phyloP scores from a whole-genome alignment of 2,888 invertebrate species.

The Rhynchonema sp. region DNA sequence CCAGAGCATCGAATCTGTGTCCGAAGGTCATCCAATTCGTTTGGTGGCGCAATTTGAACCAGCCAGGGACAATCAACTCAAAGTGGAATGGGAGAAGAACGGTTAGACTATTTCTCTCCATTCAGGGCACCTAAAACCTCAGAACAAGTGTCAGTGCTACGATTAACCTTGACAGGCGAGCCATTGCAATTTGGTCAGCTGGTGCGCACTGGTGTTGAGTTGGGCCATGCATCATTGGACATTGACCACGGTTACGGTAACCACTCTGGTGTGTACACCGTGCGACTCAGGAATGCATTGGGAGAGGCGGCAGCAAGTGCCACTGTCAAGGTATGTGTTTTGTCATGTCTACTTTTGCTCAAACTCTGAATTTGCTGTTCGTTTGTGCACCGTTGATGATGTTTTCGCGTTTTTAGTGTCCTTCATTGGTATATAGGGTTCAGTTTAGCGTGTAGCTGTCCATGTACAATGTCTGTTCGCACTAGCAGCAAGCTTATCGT shows the following conservation, averaged over 20 bases:
- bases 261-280: constrained; percentile 85
- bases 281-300: constrained; percentile 67
- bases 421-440: too few species aligned
- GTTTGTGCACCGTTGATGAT: too few species aligned
- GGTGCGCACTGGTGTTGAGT: constrained; percentile 52
- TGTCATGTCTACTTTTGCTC: too few species aligned
- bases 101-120: too few species aligned
- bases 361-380: too few species aligned
- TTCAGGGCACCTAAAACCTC: too few species aligned
- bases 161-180: background rate
- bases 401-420: too few species aligned
- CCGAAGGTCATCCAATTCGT: constrained; percentile 73
- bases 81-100: constrained; percentile 10
- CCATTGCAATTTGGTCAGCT: constrained; percentile 27
- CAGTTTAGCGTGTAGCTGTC: too few species aligned
- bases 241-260: constrained; percentile 44
- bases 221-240: constrained; percentile 75
- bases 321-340: constrained; percentile 68
- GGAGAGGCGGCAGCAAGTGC: constrained; percentile 90
- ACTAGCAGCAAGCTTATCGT: too few species aligned
- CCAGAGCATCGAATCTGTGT: constrained; percentile 66
- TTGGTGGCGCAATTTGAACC: constrained; percentile 91
- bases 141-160: too few species aligned
- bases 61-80: constrained; percentile 68
- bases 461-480: too few species aligned